Percentiles rank a stretch among this genome's conserved stretches.
phyloP scores from a whole-genome alignment of 2,797 vertebrate genomes.

The Phalanger gymnotis region DNA sequence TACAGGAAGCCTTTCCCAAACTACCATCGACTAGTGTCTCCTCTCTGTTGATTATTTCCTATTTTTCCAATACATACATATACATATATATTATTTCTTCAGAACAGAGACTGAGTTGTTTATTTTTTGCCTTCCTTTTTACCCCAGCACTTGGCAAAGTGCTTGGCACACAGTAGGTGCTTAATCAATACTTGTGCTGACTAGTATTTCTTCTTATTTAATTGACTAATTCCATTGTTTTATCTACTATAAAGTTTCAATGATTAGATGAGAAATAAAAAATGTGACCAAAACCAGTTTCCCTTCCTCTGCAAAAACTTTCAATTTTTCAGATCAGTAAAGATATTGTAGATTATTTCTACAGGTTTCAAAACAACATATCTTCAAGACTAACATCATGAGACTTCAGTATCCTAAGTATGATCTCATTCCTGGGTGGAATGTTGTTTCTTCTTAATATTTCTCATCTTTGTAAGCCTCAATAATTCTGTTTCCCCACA shows the following conservation, averaged over 20 bases:
- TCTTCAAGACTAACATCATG: not conserved
- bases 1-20: not conserved
- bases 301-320: not conserved
- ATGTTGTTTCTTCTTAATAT: slow-evolving; percentile 48
- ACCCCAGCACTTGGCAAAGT: not conserved
- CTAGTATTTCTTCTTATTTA: not conserved
- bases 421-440: not conserved
- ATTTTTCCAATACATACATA: not conserved
- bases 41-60: not conserved
- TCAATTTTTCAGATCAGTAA: not conserved
- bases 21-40: not conserved
- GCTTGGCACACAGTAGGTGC: not conserved
- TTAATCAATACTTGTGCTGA: not conserved
- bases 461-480: slow-evolving; percentile 54
- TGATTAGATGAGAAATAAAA: not conserved
- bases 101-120: not conserved
- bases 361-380: not conserved
- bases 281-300: not conserved
- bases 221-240: not conserved
- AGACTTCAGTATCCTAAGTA: not conserved
- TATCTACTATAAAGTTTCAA: not conserved
- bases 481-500: slow-evolving; percentile 56
- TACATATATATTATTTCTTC: not conserved
- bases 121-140: not conserved
- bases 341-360: not conserved